phyloP scores from a whole-genome alignment of 2,888 invertebrate genomes.

The Sminthurinus aureus region DNA sequence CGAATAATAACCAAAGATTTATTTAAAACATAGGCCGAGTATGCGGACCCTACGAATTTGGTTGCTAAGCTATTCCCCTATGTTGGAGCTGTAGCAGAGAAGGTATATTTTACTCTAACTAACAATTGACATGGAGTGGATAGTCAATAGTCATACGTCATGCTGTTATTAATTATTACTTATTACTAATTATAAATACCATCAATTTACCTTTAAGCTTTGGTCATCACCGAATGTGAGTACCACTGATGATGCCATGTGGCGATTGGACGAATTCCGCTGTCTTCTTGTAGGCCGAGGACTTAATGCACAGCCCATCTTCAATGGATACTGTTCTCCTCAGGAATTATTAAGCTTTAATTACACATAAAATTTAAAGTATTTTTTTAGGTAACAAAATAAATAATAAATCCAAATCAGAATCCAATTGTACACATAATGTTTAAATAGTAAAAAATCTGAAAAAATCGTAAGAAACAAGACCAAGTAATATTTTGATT shows the following conservation, averaged over 20 bases:
- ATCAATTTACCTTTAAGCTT: too few species aligned
- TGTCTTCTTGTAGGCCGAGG: constrained; percentile 76
- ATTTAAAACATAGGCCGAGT: too few species aligned
- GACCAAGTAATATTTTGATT: too few species aligned
- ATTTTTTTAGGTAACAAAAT: not conserved
- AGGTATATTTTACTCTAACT: too few species aligned
- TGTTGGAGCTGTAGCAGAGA: constrained; percentile 84
- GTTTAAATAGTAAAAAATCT: not conserved
- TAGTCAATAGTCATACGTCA: too few species aligned
- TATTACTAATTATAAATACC: too few species aligned
- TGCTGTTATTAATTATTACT: too few species aligned
- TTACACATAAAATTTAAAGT: too few species aligned
- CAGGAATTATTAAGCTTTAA: too few species aligned
- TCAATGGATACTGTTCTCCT: constrained; percentile 56
- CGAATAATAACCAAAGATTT: too few species aligned
- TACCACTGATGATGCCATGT: constrained; percentile 65
- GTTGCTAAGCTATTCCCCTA: constrained; percentile 79
- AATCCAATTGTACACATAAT: not conserved
- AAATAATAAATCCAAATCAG: not conserved
- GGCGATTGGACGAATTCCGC: constrained; percentile 74
- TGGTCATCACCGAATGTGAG: constrained; percentile 71
- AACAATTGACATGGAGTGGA: too few species aligned
- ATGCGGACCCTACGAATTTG: constrained; percentile 75
- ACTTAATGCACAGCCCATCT: constrained; percentile 71
- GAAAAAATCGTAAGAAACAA: too few species aligned